A percentile compares a stretch with the other conserved stretches of the same genome.
Evolutionary conservation across 2,797 vertebrate genomes (phyloP).

Genomic region (Lophotriccus pileatus): DNA sequence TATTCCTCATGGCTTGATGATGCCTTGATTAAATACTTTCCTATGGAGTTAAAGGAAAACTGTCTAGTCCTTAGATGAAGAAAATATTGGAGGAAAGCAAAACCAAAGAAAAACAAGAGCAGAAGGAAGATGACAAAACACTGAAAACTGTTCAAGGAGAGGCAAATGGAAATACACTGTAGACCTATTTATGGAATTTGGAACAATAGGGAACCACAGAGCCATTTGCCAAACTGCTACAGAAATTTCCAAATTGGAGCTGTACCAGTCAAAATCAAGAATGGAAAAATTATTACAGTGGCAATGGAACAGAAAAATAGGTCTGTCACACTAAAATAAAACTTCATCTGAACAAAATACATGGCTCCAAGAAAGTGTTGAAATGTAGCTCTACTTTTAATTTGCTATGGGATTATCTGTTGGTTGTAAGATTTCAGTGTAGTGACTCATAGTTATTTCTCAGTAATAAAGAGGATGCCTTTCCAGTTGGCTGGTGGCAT

Average conservation of each 20-base stretch:
- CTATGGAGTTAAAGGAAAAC: neutral
- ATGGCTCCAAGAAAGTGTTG: neutral
- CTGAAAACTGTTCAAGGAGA: neutral
- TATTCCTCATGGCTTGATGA: neutral
- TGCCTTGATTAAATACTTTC: neutral
- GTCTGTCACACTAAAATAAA: neutral
- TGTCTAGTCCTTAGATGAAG: neutral
- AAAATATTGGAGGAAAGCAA: neutral
- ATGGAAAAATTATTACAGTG: conserved; percentile 42
- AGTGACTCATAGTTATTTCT: neutral
- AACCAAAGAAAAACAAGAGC: neutral
- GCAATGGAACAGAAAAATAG: neutral
- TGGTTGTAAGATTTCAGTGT: neutral
- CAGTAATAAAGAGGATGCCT: neutral
- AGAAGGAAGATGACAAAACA: neutral
- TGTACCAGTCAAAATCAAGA: neutral
- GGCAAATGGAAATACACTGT: neutral
- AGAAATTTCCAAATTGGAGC: conserved; percentile 36
- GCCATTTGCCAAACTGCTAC: neutral
- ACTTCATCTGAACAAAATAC: neutral
- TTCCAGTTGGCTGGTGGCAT: neutral
- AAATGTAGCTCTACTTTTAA: neutral
- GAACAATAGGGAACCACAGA: conserved; percentile 26
- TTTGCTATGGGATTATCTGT: neutral
- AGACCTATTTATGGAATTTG: neutral